Conservation (phyloP, 2,113 vertebrate species). For the Toxotes jaculatrix region DNA sequence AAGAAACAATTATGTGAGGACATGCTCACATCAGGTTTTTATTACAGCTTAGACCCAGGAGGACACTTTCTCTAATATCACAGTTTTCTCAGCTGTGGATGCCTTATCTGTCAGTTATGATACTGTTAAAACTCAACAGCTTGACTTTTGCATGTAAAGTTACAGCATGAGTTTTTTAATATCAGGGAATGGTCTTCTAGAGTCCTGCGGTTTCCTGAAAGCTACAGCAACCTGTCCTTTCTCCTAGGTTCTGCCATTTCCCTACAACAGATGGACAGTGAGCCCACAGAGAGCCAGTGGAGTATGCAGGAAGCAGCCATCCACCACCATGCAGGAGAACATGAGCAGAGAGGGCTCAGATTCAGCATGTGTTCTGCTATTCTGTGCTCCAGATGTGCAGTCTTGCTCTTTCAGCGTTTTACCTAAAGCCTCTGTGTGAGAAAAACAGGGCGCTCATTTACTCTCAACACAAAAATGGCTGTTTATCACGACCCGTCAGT, state of each 20-base stretch:
- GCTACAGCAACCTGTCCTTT: constrained; percentile 47
- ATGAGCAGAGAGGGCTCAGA: constrained; percentile 55
- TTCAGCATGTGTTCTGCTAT: constrained; percentile 46
- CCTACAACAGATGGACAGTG: constrained; percentile 79
- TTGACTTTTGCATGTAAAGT: neutral
- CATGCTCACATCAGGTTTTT: constrained; percentile 23
- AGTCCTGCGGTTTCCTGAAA: constrained; percentile 28
- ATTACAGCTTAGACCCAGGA: neutral
- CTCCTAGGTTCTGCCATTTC: constrained; percentile 46
- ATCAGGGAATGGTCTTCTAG: neutral
- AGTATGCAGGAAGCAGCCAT: constrained; percentile 70
- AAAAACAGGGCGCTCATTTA: constrained; percentile 38
- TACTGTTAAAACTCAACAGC: neutral
- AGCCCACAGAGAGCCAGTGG: constrained; percentile 78
- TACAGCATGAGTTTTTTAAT: neutral
- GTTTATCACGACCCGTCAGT: constrained; percentile 22
- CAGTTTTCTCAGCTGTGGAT: constrained; percentile 1
- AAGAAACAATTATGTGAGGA: neutral
- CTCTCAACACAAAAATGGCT: constrained; percentile 26
- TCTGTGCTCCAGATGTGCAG: constrained; percentile 65
- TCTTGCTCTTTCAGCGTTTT: constrained; percentile 64
- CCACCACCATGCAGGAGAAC: constrained; percentile 58
- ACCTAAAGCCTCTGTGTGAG: constrained; percentile 50
- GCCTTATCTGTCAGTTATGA: neutral
- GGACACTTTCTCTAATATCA: constrained; percentile 10